Base-by-base conservation (phyloP, 2,888 invertebrate species). In the Myopa tessellatipennis region DNA sequence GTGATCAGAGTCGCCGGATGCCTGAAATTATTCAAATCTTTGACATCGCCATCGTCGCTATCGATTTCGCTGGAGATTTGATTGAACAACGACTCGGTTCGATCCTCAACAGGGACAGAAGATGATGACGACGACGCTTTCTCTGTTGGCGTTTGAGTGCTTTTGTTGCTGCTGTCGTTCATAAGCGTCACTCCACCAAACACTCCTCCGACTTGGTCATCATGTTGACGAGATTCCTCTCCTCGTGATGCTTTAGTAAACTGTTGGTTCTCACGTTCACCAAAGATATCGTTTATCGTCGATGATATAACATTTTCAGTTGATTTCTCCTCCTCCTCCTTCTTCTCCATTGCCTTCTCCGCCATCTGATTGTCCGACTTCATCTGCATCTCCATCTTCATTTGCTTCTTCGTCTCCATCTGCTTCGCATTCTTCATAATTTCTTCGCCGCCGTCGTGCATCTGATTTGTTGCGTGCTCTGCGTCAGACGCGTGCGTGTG, bases 1-100 rank as follows among this genome's bases (percentile, higher is more conserved):
- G 87, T 87, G 79, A 87, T 87, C 36, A 87, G 81, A 14, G 87
- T 87, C 8, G 86, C 87, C 77, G 87, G 87, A 83, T 87, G 87
- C 77, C 87, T 82, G 74, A 87, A 86, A 82, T 86, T 85, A 81
- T 87, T 87, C 80, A 87, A 82, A 82, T 87, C 87, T 79, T 87
- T 87, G 78, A 81, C 86, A 81, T 85, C 87, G 77, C 85, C 86
- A 71, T 87, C 87, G 79, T 81, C 85, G 81, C 85, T 87, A 75
- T 85, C 86, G 71, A 86, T 81, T 79, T 87, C 87, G 74, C 80
- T 84, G 7, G 86, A 85, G 50, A 87, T 87, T 78, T 87, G 87
- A 79, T 86, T 86, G 69, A 84, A 81, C 63, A 82, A 74, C 58
- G 84, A 79, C 69, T 87, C 86, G 67, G 68, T 79, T 75, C 0